A percentile compares a stretch with the other conserved stretches of the same genome.
Evolutionary conservation across 2,888 invertebrate genomes (phyloP).

Genomic region (Clepsis dumicolana): DNA sequence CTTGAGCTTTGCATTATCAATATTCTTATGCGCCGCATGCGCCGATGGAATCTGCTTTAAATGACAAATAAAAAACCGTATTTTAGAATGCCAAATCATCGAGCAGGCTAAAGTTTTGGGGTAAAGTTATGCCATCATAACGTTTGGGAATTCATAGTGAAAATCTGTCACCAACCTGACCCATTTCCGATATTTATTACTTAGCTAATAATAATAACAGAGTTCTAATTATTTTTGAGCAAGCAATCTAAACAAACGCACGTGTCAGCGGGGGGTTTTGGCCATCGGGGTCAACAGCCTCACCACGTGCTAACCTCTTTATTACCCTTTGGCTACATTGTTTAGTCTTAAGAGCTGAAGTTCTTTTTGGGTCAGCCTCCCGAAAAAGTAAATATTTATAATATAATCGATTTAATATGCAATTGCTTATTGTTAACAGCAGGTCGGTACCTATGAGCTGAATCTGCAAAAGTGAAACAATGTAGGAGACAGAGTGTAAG

Average conservation of each 20-base stretch:
- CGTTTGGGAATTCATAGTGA: neutral
- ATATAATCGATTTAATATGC: conserved; percentile 25
- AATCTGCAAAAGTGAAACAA: neutral
- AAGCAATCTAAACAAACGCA: conserved; percentile 60
- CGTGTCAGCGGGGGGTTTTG: conserved; percentile 63
- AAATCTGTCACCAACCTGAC: conserved; percentile 4
- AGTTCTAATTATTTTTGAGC: conserved; percentile 53
- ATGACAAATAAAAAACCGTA: too few relatives aligned
- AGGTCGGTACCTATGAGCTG: neutral
- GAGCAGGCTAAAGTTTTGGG: too few relatives aligned
- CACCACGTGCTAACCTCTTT: conserved; percentile 68
- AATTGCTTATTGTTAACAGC: conserved; percentile 8
- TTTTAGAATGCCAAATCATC: too few relatives aligned
- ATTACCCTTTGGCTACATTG: conserved; percentile 52
- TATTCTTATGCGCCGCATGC: too few relatives aligned
- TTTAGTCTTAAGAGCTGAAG: conserved; percentile 38
- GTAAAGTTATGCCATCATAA: too few relatives aligned
- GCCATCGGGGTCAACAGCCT: conserved; percentile 65
- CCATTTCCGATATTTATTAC: conserved; percentile 14
- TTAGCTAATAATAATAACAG: conserved; percentile 25
- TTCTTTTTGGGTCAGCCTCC: conserved; percentile 33
- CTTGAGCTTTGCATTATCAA: too few relatives aligned
- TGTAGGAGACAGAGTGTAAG: too few relatives aligned
- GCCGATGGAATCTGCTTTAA: too few relatives aligned
- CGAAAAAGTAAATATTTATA: conserved; percentile 32